A percentile compares a stretch with the other conserved stretches of the same genome.
These are phyloP conservation scores for Parotia lawesii DNA, from an alignment of 2,113 vertebrate genomes.

Conservation along the genomic window DNA sequence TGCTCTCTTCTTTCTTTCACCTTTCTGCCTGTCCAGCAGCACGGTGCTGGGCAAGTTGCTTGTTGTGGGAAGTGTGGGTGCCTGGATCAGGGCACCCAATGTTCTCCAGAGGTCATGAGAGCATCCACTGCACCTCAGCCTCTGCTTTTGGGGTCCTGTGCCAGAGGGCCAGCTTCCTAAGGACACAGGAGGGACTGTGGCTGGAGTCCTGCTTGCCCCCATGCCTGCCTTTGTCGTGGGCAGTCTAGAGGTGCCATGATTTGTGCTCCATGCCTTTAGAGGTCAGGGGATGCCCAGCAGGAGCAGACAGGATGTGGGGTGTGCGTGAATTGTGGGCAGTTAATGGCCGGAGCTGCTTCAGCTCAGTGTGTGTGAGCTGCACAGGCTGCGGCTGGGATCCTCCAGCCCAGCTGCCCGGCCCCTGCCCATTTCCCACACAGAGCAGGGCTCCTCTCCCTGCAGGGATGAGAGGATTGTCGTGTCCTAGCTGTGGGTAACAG, in stretches of 20 bases:
- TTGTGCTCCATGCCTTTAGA: neutral
- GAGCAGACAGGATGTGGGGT: neutral
- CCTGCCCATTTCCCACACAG: neutral
- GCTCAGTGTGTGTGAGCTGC: accelerated
- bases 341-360: neutral
- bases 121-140: accelerated
- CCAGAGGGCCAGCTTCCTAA: neutral
- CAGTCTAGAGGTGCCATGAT: neutral
- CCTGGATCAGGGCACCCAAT: accelerated
- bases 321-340: accelerated
- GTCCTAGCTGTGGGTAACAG: neutral
- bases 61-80: accelerated
- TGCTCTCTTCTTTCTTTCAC: accelerated
- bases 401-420: neutral
- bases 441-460: neutral
- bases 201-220: neutral
- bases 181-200: accelerated
- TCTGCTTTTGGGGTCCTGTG: neutral
- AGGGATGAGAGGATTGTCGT: neutral
- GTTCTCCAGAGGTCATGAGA: neutral
- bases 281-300: neutral
- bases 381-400: neutral
- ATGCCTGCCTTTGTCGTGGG: neutral
- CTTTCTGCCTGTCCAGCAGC: accelerated
- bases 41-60: accelerated